Conservation (phyloP, 2,888 invertebrate species). For the Linnaemya vulpina region DNA sequence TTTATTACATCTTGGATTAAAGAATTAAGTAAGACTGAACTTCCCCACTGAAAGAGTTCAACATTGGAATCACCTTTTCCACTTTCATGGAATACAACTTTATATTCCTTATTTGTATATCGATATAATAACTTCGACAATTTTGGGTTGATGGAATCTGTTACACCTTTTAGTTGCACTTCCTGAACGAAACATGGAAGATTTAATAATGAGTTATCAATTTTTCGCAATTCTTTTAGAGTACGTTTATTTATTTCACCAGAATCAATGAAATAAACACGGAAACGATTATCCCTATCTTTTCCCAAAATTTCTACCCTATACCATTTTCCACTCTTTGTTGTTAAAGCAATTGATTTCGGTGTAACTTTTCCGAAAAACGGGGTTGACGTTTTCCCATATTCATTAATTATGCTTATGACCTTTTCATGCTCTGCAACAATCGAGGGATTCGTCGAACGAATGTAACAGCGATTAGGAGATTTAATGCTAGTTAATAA, state of each 20-base stretch:
- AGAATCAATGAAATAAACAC: constrained; percentile 47
- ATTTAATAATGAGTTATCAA: constrained; percentile 1
- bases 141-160: not conserved
- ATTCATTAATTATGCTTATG: constrained; percentile 43
- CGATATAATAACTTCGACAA: not conserved
- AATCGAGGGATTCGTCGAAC: constrained; percentile 51
- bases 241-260: constrained; percentile 9
- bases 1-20: not conserved
- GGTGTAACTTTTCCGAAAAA: constrained; percentile 2
- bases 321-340: constrained; percentile 53
- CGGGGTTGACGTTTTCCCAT: constrained; percentile 39
- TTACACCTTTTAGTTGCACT: constrained; percentile 48
- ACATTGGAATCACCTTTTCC: constrained; percentile 13
- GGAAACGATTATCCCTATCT: not conserved
- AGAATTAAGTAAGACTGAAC: constrained; percentile 39
- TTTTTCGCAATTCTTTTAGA: constrained; percentile 36
- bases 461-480: constrained; percentile 63
- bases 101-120: constrained; percentile 54
- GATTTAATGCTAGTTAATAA: constrained; percentile 61
- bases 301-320: constrained; percentile 54
- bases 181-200: constrained; percentile 46
- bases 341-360: constrained; percentile 35
- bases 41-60: constrained; percentile 51
- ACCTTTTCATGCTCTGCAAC: constrained; percentile 38
- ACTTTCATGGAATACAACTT: constrained; percentile 2